Percentiles rank a stretch among this genome's conserved stretches.
phyloP scores from a whole-genome alignment of 2,888 invertebrate genomes.

The Spatulosminthurus flaviceps region DNA sequence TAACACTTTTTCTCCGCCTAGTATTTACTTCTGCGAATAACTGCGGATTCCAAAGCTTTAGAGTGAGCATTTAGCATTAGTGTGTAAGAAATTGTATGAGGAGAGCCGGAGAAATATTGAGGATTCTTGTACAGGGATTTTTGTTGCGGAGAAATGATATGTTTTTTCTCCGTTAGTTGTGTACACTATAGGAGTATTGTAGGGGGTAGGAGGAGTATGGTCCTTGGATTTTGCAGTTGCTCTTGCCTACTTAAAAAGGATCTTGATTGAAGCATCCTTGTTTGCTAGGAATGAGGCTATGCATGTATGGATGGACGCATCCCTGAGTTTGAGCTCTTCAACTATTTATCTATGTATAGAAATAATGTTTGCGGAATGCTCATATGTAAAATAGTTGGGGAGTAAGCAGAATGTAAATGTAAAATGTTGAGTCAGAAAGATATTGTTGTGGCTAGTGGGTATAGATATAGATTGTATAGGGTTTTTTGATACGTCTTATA shows the following conservation, averaged over 20 bases:
- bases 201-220: neutral
- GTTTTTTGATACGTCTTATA: too few relatives aligned
- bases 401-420: constrained; percentile 15
- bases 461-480: too few relatives aligned
- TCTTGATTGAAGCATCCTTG: constrained; percentile 51
- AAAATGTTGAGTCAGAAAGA: too few relatives aligned
- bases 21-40: neutral
- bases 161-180: constrained; percentile 9
- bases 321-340: neutral
- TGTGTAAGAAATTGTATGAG: too few relatives aligned
- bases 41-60: neutral
- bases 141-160: neutral
- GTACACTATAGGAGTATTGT: neutral
- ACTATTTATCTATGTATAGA: constrained; percentile 7
- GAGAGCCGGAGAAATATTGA: neutral
- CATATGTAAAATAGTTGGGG: too few relatives aligned
- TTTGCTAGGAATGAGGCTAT: constrained; percentile 4
- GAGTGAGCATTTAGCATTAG: neutral
- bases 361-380: too few relatives aligned
- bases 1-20: neutral
- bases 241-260: constrained; percentile 38
- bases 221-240: constrained; percentile 25
- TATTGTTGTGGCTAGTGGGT: too few relatives aligned
- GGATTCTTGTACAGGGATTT: neutral
- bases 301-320: neutral